These are phyloP conservation scores for Gambelia wislizenii DNA, from an alignment of 2,797 vertebrate species.

Conservation along the genomic window DNA sequence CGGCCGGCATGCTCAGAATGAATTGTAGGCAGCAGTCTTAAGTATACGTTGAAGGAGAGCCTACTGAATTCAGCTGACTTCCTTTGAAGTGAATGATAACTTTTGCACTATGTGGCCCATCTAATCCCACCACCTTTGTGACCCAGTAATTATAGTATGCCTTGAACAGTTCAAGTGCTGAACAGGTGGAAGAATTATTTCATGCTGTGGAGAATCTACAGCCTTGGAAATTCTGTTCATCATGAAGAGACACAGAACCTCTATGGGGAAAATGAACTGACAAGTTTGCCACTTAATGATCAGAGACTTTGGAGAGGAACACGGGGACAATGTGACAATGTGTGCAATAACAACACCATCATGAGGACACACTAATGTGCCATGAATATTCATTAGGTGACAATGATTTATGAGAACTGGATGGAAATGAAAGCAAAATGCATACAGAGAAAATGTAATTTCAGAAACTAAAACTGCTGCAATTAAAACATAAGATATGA, in stretches of 20 bases:
- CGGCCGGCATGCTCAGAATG: neutral
- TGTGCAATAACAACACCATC: neutral
- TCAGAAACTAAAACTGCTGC: conserved; percentile 46
- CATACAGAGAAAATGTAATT: conserved; percentile 23
- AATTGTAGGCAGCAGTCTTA: neutral
- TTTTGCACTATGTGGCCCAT: neutral
- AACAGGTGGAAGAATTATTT: neutral
- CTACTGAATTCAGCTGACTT: neutral
- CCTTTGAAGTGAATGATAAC: neutral
- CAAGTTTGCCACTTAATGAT: conserved; percentile 18
- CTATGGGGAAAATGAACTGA: neutral
- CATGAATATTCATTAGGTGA: conserved; percentile 37
- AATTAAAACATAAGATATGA: conserved; percentile 52
- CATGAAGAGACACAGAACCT: neutral
- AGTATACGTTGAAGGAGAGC: neutral
- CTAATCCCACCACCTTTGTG: conserved; percentile 9
- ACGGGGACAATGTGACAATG: conserved; percentile 12
- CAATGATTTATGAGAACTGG: neutral
- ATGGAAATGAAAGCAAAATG: conserved; percentile 22
- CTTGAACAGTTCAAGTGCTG: conserved; percentile 6
- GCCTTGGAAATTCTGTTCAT: neutral
- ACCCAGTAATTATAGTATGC: accelerated
- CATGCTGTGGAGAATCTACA: neutral
- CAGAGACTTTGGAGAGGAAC: conserved; percentile 20
- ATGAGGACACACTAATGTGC: conserved; percentile 26